Evolutionary conservation across 2,888 invertebrate species (phyloP).

Genomic region (Drosophila recens): DNA sequence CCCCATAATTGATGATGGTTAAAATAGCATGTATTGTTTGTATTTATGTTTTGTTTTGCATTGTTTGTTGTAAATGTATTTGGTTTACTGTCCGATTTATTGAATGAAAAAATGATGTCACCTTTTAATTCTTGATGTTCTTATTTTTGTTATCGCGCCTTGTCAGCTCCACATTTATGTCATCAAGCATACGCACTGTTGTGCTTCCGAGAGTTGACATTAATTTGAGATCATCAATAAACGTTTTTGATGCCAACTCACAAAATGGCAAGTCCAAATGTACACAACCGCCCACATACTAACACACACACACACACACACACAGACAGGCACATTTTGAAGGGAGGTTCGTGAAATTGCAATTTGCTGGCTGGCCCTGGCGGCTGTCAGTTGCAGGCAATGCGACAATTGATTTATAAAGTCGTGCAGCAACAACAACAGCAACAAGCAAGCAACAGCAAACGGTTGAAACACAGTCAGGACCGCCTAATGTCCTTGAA

Average conservation of each 20-base stretch:
- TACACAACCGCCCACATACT: background rate
- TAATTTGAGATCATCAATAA: constrained; percentile 62
- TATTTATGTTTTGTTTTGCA: constrained; percentile 15
- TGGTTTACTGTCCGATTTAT: constrained; percentile 35
- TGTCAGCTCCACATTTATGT: constrained; percentile 35
- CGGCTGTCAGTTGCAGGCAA: constrained; percentile 63
- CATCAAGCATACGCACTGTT: constrained; percentile 57
- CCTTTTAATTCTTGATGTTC: constrained; percentile 18
- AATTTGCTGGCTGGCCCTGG: constrained; percentile 58
- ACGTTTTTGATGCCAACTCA: constrained; percentile 40
- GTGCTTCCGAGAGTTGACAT: background rate
- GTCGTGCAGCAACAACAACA: constrained; percentile 38
- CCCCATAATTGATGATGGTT: constrained; percentile 61
- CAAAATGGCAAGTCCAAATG: constrained; percentile 13
- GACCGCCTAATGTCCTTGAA: constrained; percentile 60
- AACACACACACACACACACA: background rate
- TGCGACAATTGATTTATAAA: constrained; percentile 75
- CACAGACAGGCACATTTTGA: background rate
- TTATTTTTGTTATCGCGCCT: constrained; percentile 16
- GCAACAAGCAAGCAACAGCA: background rate
- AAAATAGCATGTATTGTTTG: constrained; percentile 28
- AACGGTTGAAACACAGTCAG: constrained; percentile 10
- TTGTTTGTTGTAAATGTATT: constrained; percentile 44
- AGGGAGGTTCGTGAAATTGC: constrained; percentile 49
- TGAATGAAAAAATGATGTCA: constrained; percentile 68